Conservation (phyloP, 2,888 invertebrate genomes). For the Alloplasta piceator region DNA sequence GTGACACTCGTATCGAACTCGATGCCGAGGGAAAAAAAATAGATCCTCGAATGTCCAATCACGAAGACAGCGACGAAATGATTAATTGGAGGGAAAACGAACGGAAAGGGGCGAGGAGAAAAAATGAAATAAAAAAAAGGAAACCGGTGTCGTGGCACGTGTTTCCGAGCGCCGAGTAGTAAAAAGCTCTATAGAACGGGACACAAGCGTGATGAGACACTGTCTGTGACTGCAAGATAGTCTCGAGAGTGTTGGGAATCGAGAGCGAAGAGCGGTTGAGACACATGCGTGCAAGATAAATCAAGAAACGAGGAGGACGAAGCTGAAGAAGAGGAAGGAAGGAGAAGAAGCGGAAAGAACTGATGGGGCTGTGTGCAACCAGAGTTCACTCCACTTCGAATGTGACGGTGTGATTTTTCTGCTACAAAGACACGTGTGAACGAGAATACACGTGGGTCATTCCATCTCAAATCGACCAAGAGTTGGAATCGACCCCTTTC, state of each 20-base stretch:
- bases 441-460: not conserved
- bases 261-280: conserved; percentile 45
- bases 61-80: too few relatives aligned
- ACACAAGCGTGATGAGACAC: conserved; percentile 20
- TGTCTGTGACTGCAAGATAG: conserved; percentile 25
- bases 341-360: conserved; percentile 43
- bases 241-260: conserved; percentile 43
- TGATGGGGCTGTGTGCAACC: conserved; percentile 52
- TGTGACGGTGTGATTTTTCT: not conserved
- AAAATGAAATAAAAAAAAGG: not conserved
- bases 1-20: too few relatives aligned
- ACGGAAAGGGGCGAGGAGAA: too few relatives aligned
- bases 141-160: conserved; percentile 37
- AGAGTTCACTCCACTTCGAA: conserved; percentile 52
- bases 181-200: conserved; percentile 35
- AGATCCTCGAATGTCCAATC: too few relatives aligned
- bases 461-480: too few relatives aligned
- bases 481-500: too few relatives aligned
- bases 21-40: too few relatives aligned
- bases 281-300: conserved; percentile 63
- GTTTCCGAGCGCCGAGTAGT: conserved; percentile 33
- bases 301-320: conserved; percentile 65
- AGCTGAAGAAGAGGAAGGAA: conserved; percentile 49
- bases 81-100: too few relatives aligned
- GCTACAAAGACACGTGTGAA: too few relatives aligned